Percentiles rank a stretch among this genome's conserved stretches.
Conservation (phyloP, 2,888 invertebrate species). For the Lasioglossum lativentre region DNA sequence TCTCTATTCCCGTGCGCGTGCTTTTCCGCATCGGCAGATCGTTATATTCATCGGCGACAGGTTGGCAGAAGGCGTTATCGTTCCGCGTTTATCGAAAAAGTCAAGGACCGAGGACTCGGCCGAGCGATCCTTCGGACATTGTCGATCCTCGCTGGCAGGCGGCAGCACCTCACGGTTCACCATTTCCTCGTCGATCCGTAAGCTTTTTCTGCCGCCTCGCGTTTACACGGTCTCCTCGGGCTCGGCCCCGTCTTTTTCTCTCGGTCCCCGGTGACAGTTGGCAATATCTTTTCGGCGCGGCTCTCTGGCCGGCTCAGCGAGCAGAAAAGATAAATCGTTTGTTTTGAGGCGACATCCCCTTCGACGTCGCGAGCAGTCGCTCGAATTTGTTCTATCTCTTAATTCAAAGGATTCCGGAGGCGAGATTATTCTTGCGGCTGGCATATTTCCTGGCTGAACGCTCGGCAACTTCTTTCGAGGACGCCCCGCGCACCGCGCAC, state of each 20-base stretch:
- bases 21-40: constrained; percentile 28
- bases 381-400: constrained; percentile 51
- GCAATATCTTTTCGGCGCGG: constrained; percentile 48
- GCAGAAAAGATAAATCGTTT: constrained; percentile 82
- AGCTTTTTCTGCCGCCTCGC: constrained; percentile 12
- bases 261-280: constrained; percentile 22
- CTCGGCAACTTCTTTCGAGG: constrained; percentile 21
- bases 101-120: constrained; percentile 71
- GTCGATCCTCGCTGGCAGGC: background rate
- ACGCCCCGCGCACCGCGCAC: background rate
- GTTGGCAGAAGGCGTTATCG: constrained; percentile 44
- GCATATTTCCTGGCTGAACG: background rate
- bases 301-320: constrained; percentile 77
- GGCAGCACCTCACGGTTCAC: constrained; percentile 35
- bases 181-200: constrained; percentile 11
- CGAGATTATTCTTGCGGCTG: constrained; percentile 24
- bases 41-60: constrained; percentile 37
- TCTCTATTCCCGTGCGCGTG: constrained; percentile 31
- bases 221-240: constrained; percentile 5
- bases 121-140: background rate
- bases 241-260: constrained; percentile 31
- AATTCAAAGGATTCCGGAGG: constrained; percentile 23
- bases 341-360: constrained; percentile 75
- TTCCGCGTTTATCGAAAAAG: constrained; percentile 58
- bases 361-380: constrained; percentile 36